Evolutionary conservation across 2,113 vertebrate genomes (phyloP).

Genomic region (Lasiurus cinereus): DNA sequence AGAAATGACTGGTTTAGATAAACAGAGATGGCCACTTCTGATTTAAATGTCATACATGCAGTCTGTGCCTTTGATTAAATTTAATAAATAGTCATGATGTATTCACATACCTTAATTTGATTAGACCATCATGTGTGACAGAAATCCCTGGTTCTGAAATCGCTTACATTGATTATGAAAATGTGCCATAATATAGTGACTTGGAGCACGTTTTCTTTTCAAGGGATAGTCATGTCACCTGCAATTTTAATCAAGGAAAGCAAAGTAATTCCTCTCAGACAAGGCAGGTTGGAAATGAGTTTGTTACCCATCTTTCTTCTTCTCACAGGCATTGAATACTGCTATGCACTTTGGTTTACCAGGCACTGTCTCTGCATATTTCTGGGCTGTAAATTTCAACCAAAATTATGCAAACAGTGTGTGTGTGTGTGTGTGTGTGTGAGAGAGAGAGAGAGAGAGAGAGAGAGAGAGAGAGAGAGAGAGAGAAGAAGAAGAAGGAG

Average conservation of each 20-base stretch:
- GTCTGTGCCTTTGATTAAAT: not conserved
- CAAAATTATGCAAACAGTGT: not conserved
- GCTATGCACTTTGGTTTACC: not conserved
- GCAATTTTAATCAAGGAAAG: constrained; percentile 26
- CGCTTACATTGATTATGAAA: constrained; percentile 34
- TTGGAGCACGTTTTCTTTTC: not conserved
- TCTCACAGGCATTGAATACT: not conserved
- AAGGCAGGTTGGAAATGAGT: not conserved
- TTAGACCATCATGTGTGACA: not conserved
- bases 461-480: not conserved
- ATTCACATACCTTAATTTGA: constrained; percentile 57
- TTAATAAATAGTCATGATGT: not conserved
- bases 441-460: too few relatives aligned
- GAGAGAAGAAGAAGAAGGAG: too few relatives aligned
- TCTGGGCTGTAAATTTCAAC: constrained; percentile 8
- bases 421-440: too few relatives aligned
- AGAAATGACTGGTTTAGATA: not conserved
- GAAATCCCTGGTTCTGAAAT: constrained; percentile 13
- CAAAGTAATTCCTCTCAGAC: not conserved
- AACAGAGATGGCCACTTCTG: not conserved
- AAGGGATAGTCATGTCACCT: not conserved
- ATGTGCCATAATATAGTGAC: not conserved
- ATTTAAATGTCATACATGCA: not conserved
- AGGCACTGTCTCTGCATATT: not conserved
- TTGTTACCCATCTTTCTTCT: not conserved